Base-by-base conservation (phyloP, 2,888 invertebrate species). In the Dorcus hopei region DNA sequence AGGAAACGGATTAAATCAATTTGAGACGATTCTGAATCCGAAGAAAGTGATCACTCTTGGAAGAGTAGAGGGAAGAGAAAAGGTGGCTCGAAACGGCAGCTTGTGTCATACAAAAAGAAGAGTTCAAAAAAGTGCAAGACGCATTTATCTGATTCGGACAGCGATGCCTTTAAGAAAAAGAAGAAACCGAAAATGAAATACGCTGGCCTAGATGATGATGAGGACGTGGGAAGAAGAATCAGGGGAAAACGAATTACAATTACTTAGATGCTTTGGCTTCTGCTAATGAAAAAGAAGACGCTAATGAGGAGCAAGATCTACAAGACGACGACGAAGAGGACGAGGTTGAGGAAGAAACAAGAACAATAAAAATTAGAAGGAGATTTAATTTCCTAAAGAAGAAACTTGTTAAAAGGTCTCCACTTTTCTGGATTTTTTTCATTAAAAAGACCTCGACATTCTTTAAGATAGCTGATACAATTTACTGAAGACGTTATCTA, bases 201-300 rank as follows among this genome's bases (percentile, higher is more conserved):
- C 74, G 85, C 85, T 9, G 83, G 83, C 0, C 79, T 85, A 61
- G 75, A 74, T 38, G 73, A 76, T 51, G 86, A 86, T 69, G 83
- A 84, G 78, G 82, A 83, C 42, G 81, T 85, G 58, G 82, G 85
- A 52, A 82, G 89, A 70, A 80, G 89, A 64, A 91, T 91, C 0
- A 77, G 91, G 5, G 90, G 89, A 62, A 83, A 85, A 67, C 87
- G 88, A 77, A 88, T 89, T 61, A n/a, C n/a, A 87, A 88, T 74
- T 92, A 92, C 70, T 87, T 89, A 3, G 92, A 91, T 77, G 85
- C 57, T 43, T 52, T 61, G 42, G 67, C 87, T 62, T 87, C 89
- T 0, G 90, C 90, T 73, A 88, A 87, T 50, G 91, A 87, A 72
- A 90, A 87, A 74, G 81, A 82, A 63, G 79, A 77, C 54, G 80